phyloP scores from a whole-genome alignment of 2,888 invertebrate genomes.

The Acleris holmiana region DNA sequence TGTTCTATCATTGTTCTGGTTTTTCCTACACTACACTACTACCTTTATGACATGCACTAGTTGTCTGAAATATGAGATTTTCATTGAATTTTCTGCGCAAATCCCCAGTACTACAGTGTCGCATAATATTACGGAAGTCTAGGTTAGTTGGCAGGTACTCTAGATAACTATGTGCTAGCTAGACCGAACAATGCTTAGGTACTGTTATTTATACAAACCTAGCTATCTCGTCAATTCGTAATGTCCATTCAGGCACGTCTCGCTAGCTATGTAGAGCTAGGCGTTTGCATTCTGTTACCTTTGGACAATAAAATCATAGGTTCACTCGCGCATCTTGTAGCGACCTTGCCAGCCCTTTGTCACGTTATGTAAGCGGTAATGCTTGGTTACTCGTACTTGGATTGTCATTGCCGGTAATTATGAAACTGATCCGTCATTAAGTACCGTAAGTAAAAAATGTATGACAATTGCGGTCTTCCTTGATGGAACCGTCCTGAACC shows the following conservation, averaged over 20 bases:
- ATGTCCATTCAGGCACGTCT: conserved; percentile 7
- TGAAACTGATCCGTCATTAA: conserved; percentile 3
- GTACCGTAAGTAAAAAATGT: neutral
- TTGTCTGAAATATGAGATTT: neutral
- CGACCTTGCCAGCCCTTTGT: conserved; percentile 33
- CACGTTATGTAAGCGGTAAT: conserved; percentile 23
- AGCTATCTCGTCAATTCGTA: neutral
- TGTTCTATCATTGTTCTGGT: neutral
- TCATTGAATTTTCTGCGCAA: neutral
- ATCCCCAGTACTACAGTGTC: neutral
- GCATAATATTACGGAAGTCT: conserved; percentile 24
- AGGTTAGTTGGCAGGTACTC: neutral
- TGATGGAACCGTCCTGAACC: neutral
- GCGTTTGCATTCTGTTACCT: conserved; percentile 5
- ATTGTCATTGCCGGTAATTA: conserved; percentile 19
- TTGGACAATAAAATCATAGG: conserved; percentile 26
- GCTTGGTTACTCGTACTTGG: conserved; percentile 15
- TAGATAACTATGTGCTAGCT: conserved; percentile 12
- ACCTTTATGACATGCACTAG: neutral
- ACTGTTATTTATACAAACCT: neutral
- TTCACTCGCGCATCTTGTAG: conserved; percentile 4
- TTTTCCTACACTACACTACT: neutral
- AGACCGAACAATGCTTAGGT: no score
- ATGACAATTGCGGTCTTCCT: neutral
- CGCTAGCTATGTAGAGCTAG: neutral